Conservation (phyloP, 2,888 invertebrate species). For the Meteorus colon region DNA sequence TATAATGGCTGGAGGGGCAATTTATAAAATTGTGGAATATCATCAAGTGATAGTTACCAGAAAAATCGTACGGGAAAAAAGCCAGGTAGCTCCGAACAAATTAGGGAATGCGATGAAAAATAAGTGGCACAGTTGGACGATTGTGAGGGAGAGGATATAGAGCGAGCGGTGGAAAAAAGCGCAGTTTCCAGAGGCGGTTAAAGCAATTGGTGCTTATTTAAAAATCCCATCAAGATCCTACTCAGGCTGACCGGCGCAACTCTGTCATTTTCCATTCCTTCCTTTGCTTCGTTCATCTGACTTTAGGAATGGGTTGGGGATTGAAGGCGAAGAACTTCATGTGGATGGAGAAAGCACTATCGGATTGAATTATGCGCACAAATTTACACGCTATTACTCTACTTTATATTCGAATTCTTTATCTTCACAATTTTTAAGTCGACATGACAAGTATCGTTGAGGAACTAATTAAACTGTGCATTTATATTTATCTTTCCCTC, state of each 20-base stretch:
- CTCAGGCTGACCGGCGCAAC: constrained; percentile 46
- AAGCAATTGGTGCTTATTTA: constrained; percentile 72
- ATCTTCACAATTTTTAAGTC: constrained; percentile 24
- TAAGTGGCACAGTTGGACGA: constrained; percentile 28
- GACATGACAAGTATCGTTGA: constrained; percentile 15
- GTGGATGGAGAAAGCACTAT: constrained; percentile 13
- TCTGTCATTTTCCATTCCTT: constrained; percentile 25
- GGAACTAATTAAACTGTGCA: constrained; percentile 18
- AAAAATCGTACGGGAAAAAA: constrained; percentile 56
- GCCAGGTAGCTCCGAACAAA: constrained; percentile 39
- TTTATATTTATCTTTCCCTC: too few relatives aligned
- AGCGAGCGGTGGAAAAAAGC: constrained; percentile 43
- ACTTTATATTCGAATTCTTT: constrained; percentile 47
- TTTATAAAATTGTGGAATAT: constrained; percentile 6
- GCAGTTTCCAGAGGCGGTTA: constrained; percentile 63
- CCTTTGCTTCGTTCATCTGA: too few relatives aligned
- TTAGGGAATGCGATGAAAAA: constrained; percentile 41
- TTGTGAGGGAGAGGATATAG: constrained; percentile 37
- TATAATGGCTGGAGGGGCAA: background rate
- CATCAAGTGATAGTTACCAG: constrained; percentile 55
- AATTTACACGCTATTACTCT: constrained; percentile 64
- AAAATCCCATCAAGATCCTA: constrained; percentile 70
- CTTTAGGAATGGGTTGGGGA: background rate
- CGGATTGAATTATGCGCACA: constrained; percentile 72
- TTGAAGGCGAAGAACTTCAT: background rate